Conservation (phyloP, 2,888 invertebrate genomes). For the Sphaerophoria taeniata region DNA sequence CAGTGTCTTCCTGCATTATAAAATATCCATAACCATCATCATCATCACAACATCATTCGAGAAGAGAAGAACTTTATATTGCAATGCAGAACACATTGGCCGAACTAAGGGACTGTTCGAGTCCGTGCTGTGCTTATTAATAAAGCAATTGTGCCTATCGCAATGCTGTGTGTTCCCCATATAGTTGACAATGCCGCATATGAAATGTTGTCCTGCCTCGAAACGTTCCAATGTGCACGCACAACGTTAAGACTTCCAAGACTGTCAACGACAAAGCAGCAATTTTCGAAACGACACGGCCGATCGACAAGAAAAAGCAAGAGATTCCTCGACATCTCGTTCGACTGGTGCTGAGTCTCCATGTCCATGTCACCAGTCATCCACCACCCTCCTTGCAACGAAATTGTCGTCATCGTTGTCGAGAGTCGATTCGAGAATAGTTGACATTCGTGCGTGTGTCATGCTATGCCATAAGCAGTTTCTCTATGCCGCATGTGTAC, state of each 20-base stretch:
- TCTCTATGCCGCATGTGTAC: conserved; percentile 66
- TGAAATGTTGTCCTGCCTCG: conserved; percentile 57
- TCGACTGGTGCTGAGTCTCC: neutral
- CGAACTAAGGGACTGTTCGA: conserved; percentile 28
- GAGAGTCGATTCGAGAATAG: neutral
- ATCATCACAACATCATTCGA: conserved; percentile 1
- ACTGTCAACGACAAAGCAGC: conserved; percentile 53
- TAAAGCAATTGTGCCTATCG: conserved; percentile 68
- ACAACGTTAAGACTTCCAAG: conserved; percentile 64
- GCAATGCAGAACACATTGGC: conserved; percentile 44
- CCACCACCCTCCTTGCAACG: conserved; percentile 9
- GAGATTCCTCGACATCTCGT: conserved; percentile 22
- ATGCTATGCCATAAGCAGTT: conserved; percentile 52
- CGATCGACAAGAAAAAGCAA: conserved; percentile 7
- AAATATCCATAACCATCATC: conserved; percentile 22
- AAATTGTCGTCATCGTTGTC: neutral
- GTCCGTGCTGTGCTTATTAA: conserved; percentile 67
- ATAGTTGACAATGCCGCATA: conserved; percentile 17
- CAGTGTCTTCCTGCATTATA: conserved; percentile 31
- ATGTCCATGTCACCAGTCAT: no score
- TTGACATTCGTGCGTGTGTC: conserved; percentile 31
- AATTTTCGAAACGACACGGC: conserved; percentile 27
- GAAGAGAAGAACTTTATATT: conserved; percentile 38
- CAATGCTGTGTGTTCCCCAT: neutral
- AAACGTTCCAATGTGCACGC: conserved; percentile 46